These are phyloP conservation scores for Meles meles DNA, from an alignment of 2,113 vertebrate species.

Conservation along the genomic window DNA sequence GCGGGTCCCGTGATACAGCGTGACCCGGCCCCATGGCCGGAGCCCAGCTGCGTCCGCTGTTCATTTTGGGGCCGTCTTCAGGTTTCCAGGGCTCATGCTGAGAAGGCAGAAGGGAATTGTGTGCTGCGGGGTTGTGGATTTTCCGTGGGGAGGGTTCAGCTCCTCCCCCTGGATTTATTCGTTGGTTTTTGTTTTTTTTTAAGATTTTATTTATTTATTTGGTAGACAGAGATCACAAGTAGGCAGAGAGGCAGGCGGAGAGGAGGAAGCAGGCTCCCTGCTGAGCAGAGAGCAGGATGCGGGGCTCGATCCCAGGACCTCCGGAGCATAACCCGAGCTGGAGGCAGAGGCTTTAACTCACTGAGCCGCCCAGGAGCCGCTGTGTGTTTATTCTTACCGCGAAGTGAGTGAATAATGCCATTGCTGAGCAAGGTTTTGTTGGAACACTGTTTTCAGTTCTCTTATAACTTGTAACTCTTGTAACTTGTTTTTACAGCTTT, in stretches of 20 bases:
- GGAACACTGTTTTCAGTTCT: not conserved
- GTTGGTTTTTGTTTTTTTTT: too few species aligned
- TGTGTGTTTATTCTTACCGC: not conserved
- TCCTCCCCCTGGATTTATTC: not conserved
- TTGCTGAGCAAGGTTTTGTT: not conserved
- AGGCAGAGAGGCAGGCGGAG: too few species aligned
- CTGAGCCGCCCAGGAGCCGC: not conserved
- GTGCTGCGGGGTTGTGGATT: not conserved
- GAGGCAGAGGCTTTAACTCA: too few species aligned
- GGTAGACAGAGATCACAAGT: too few species aligned
- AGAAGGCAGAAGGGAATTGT: not conserved
- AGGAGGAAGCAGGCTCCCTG: too few species aligned
- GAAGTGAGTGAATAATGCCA: not conserved
- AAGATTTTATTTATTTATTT: too few species aligned
- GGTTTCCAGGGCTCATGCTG: not conserved
- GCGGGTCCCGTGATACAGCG: accelerated
- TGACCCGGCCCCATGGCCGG: accelerated
- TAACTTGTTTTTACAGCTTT: not conserved
- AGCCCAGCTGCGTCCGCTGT: not conserved
- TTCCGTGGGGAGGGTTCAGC: accelerated
- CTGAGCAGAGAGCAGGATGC: too few species aligned
- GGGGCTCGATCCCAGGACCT: too few species aligned
- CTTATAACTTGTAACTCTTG: not conserved
- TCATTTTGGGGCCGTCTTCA: not conserved
- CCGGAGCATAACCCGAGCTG: too few species aligned